These are phyloP conservation scores for Clarias magur DNA, from an alignment of 2,113 vertebrate species.

Conservation along the genomic window DNA sequence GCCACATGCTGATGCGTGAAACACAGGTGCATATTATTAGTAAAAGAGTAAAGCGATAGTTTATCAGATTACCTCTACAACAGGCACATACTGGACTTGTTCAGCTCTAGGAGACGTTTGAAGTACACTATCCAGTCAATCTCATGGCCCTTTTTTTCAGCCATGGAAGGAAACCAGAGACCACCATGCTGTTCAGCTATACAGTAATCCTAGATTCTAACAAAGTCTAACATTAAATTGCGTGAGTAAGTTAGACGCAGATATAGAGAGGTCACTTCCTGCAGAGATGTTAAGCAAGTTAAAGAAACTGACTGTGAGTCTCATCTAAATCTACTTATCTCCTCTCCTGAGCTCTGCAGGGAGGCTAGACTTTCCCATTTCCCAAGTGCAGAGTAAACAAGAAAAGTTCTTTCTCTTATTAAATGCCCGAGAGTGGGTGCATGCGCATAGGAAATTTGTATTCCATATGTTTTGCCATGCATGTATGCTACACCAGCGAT, in stretches of 20 bases:
- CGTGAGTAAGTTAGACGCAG: not conserved
- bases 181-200: not conserved
- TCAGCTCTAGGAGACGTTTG: not conserved
- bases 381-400: conserved; percentile 27
- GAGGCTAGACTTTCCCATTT: not conserved
- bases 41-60: not conserved
- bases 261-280: not conserved
- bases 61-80: not conserved
- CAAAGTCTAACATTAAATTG: not conserved
- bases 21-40: not conserved
- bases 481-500: conserved; percentile 17
- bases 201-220: not conserved
- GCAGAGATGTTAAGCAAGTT: conserved; percentile 1
- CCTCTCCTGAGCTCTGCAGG: not conserved
- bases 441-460: conserved; percentile 12
- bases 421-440: not conserved
- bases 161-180: not conserved
- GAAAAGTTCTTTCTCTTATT: conserved; percentile 29
- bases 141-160: not conserved
- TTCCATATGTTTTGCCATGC: conserved; percentile 31
- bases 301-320: conserved; percentile 10
- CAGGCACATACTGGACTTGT: not conserved
- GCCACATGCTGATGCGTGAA: conserved; percentile 3
- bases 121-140: not conserved
- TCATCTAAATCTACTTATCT: conserved; percentile 15